These are phyloP conservation scores for Ceratosolen fusciceps DNA, from an alignment of 1,140 invertebrate genomes.

Conservation along the genomic window DNA sequence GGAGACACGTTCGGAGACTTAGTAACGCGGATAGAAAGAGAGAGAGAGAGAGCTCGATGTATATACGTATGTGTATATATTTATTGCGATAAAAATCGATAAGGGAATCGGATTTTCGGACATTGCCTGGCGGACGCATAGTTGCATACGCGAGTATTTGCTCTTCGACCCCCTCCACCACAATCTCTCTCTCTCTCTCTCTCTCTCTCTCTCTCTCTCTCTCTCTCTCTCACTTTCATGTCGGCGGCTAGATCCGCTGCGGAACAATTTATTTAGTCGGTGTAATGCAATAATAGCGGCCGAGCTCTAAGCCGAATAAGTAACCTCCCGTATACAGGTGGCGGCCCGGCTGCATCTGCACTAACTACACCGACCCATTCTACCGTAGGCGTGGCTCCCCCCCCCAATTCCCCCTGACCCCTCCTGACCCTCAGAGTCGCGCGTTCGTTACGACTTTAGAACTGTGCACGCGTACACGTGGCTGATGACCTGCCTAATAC, in stretches of 20 bases:
- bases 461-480: constrained; percentile 36
- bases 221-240: background rate
- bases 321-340: background rate
- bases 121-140: constrained; percentile 17
- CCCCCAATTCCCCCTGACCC: background rate
- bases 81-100: too few relatives aligned
- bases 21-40: background rate
- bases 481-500: background rate
- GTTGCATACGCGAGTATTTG: background rate
- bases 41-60: background rate
- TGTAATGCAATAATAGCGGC: constrained; percentile 63
- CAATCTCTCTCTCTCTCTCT: background rate
- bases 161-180: too few relatives aligned
- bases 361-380: constrained; percentile 44
- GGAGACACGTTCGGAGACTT: background rate
- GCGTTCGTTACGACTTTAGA: constrained; percentile 62
- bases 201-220: background rate
- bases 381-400: too few relatives aligned
- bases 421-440: constrained; percentile 50
- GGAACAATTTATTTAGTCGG: constrained; percentile 65
- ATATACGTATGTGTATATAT: too few relatives aligned
- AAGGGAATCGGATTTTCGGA: background rate
- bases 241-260: constrained; percentile 49
- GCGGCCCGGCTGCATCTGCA: constrained; percentile 41
- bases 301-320: constrained; percentile 45